Percentiles rank a stretch among this genome's conserved stretches.
These are phyloP conservation scores for Syngnathus rostellatus DNA, from an alignment of 2,797 vertebrate genomes.

Conservation along the genomic window DNA sequence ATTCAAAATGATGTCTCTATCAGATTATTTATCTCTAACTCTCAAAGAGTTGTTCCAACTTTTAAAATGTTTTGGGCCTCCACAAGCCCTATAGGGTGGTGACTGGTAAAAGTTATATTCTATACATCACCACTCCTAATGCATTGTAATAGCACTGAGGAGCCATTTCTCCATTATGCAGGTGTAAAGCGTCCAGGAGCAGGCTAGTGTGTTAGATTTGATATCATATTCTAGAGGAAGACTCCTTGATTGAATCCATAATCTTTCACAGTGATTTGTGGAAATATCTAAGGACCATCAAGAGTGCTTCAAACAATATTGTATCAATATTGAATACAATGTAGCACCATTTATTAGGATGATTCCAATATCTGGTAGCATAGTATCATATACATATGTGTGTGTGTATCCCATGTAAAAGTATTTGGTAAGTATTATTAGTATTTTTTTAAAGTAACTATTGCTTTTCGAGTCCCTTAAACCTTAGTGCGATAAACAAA, in stretches of 20 bases:
- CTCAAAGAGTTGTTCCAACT: too few species aligned
- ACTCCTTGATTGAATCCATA: not conserved
- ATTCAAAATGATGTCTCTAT: not conserved
- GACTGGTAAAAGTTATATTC: slow-evolving; percentile 26
- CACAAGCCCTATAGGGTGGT: not conserved
- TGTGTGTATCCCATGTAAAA: too few species aligned
- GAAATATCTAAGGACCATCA: not conserved
- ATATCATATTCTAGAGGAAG: too few species aligned
- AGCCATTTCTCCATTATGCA: slow-evolving; percentile 18
- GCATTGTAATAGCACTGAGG: slow-evolving; percentile 21
- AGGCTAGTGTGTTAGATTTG: not conserved
- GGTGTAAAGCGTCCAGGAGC: not conserved
- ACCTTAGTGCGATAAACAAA: too few species aligned
- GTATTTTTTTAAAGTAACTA: too few species aligned
- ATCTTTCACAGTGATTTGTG: not conserved
- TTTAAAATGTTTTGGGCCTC: too few species aligned
- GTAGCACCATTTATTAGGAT: not conserved
- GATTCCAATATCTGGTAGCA: too few species aligned
- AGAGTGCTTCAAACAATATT: not conserved
- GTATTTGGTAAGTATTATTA: too few species aligned
- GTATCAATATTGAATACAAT: not conserved
- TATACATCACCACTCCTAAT: slow-evolving; percentile 48
- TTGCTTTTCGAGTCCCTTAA: too few species aligned
- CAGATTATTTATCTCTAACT: not conserved
- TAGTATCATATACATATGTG: too few species aligned